Percentiles rank a stretch among this genome's conserved stretches.
phyloP scores from a whole-genome alignment of 92 coral and sea anemone genomes.

The Umimayanthus chanpuru region DNA sequence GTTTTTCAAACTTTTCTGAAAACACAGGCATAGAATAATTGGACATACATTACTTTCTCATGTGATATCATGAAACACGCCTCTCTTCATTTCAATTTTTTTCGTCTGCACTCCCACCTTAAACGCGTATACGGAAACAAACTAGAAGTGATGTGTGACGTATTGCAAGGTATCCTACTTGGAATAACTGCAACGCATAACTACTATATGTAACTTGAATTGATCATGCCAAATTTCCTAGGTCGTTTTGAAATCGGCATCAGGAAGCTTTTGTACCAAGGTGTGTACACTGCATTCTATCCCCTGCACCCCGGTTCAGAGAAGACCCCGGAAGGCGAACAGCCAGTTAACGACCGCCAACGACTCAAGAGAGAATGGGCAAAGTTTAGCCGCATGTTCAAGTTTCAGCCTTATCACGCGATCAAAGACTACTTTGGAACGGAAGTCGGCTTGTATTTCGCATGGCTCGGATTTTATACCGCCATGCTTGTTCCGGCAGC shows the following conservation, averaged over 20 bases:
- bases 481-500: conserved; percentile 94
- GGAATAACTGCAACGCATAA: neutral
- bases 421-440: conserved; percentile 95
- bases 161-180: no score
- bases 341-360: conserved; percentile 73
- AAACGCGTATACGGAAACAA: no score
- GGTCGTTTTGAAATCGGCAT: conserved; percentile 79
- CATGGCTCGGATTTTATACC: conserved; percentile 96
- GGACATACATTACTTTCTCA: no score
- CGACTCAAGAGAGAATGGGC: conserved; percentile 89
- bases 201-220: neutral
- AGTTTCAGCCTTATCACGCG: conserved; percentile 90
- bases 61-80: no score
- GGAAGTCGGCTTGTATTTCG: conserved; percentile 88
- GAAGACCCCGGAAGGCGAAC: conserved; percentile 66
- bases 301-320: conserved; percentile 91
- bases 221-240: neutral
- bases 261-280: conserved; percentile 68
- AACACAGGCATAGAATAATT: no score
- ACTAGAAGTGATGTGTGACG: no score
- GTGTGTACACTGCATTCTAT: conserved; percentile 77
- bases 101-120: no score
- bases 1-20: no score
- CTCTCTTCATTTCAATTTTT: no score
- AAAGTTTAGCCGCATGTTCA: conserved; percentile 75